phyloP scores from a whole-genome alignment of 1,140 invertebrate species.

The Chelonus insularis region DNA sequence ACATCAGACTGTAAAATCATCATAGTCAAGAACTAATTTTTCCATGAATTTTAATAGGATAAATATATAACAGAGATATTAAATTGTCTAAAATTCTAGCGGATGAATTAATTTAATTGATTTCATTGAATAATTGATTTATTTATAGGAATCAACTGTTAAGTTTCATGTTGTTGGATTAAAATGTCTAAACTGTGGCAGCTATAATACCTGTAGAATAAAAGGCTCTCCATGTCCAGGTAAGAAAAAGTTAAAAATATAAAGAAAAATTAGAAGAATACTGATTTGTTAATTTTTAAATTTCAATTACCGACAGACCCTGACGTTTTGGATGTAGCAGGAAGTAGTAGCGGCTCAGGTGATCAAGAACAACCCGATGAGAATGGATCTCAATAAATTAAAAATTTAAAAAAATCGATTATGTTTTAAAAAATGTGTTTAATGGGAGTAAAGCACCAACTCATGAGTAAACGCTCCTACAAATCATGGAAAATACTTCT shows the following conservation, averaged over 20 bases:
- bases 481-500: too few relatives aligned
- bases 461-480: too few relatives aligned
- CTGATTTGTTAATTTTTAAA: not conserved
- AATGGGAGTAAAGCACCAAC: too few relatives aligned
- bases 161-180: conserved; percentile 84
- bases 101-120: too few relatives aligned
- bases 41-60: too few relatives aligned
- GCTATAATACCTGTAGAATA: conserved; percentile 82
- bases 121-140: conserved; percentile 28
- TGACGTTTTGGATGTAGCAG: conserved; percentile 40
- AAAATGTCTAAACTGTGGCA: conserved; percentile 81
- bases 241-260: too few relatives aligned
- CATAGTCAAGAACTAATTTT: not conserved
- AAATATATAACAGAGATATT: too few relatives aligned
- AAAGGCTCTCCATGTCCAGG: conserved; percentile 63
- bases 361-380: conserved; percentile 39
- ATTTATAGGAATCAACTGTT: conserved; percentile 72
- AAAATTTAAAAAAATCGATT: too few relatives aligned
- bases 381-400: conserved; percentile 34
- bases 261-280: too few relatives aligned
- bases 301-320: conserved; percentile 35
- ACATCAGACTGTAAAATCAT: too few relatives aligned
- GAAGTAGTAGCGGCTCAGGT: conserved; percentile 37
- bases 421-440: too few relatives aligned
- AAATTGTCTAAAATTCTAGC: too few relatives aligned